A percentile compares a stretch with the other conserved stretches of the same genome.
phyloP scores from a whole-genome alignment of 2,888 invertebrate species.

The Lasioglossum figueresi region DNA sequence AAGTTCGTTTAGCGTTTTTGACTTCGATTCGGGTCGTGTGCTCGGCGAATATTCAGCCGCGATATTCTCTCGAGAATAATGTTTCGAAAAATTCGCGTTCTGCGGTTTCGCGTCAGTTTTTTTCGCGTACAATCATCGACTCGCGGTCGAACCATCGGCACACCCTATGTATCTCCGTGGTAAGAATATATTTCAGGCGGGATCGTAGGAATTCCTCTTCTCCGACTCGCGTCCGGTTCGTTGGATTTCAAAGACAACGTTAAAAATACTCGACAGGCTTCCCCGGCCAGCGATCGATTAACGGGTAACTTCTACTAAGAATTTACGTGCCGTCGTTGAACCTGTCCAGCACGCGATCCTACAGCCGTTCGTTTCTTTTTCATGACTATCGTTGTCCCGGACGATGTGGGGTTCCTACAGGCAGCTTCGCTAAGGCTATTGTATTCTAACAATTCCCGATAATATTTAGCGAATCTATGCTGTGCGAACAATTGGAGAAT shows the following conservation, averaged over 20 bases:
- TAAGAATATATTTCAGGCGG: slow-evolving; percentile 32
- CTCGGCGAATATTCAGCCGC: background rate
- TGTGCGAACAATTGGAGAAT: background rate
- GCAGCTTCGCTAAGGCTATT: background rate
- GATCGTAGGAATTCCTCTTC: slow-evolving; percentile 19
- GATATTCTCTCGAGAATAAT: background rate
- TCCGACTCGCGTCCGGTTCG: slow-evolving; percentile 23
- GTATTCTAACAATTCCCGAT: background rate
- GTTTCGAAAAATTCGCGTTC: background rate
- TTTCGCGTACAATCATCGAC: background rate
- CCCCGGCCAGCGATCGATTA: slow-evolving; percentile 42
- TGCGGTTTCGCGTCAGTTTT: background rate
- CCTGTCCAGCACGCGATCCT: slow-evolving; percentile 44
- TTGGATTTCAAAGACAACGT: slow-evolving; percentile 46
- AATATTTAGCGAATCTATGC: background rate
- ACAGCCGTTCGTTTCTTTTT: slow-evolving; percentile 30
- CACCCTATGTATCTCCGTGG: background rate
- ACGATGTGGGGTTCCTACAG: background rate
- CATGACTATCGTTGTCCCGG: slow-evolving; percentile 37
- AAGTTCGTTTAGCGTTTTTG: background rate
- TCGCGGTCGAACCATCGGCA: background rate
- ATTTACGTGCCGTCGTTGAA: slow-evolving; percentile 46
- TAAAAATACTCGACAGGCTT: slow-evolving; percentile 52
- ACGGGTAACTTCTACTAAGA: slow-evolving; percentile 45
- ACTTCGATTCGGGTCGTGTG: background rate